Conservation (phyloP, 2,888 invertebrate genomes). For the Peribatodes rhomboidaria region DNA sequence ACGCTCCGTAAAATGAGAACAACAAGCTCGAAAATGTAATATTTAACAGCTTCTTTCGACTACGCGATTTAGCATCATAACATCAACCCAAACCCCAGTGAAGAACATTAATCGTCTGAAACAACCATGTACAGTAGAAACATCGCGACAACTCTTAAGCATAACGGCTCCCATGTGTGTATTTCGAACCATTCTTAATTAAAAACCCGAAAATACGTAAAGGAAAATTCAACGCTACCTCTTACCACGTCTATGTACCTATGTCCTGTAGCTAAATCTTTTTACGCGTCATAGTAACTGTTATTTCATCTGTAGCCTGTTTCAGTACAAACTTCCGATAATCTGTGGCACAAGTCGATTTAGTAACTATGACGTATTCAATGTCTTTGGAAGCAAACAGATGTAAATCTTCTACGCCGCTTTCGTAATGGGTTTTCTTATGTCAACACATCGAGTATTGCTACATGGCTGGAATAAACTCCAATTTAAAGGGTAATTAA, state of each 20-base stretch:
- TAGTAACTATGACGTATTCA: constrained; percentile 11
- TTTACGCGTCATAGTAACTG: background rate
- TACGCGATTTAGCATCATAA: background rate
- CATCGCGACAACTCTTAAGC: constrained; percentile 50
- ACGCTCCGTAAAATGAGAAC: too few relatives aligned
- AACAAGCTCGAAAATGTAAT: background rate
- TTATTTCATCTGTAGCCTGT: background rate
- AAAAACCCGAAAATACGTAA: constrained; percentile 63
- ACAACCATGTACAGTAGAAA: constrained; percentile 38
- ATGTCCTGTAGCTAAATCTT: background rate
- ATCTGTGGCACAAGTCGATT: background rate
- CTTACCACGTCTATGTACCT: constrained; percentile 5
- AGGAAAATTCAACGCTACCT: constrained; percentile 50
- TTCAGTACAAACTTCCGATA: constrained; percentile 4
- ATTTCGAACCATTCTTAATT: constrained; percentile 60
- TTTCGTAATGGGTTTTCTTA: constrained; percentile 72
- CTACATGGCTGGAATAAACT: constrained; percentile 19
- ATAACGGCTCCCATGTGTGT: constrained; percentile 59
- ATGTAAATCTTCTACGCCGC: constrained; percentile 71
- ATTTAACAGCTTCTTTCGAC: background rate
- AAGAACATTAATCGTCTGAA: constrained; percentile 12
- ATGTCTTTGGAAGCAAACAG: constrained; percentile 61
- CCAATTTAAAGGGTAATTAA: constrained; percentile 17
- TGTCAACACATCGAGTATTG: constrained; percentile 64
- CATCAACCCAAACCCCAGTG: background rate